These are phyloP conservation scores for Cylindroiulus punctatus DNA, from an alignment of 2,888 invertebrate species.

Conservation along the genomic window DNA sequence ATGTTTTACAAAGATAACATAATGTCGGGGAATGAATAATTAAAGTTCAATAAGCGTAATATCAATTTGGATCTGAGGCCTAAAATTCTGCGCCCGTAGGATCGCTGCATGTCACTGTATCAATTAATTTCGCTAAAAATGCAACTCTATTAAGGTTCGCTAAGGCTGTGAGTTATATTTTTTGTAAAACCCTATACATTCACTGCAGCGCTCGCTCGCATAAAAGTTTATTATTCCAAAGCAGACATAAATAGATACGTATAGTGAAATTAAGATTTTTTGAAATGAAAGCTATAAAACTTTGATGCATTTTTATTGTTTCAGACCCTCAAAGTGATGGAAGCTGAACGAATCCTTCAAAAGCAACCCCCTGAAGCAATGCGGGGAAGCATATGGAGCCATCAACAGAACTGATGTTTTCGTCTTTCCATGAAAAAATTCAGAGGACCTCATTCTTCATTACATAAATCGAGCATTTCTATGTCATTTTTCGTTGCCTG, in stretches of 20 bases:
- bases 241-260: neutral
- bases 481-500: neutral
- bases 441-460: neutral
- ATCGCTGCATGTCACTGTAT: neutral
- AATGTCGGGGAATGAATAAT: neutral
- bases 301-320: neutral
- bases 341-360: neutral
- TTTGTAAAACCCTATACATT: too few species aligned
- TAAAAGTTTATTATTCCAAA: neutral
- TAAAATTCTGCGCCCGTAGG: neutral
- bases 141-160: neutral
- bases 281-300: neutral
- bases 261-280: neutral
- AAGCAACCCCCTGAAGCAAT: constrained; percentile 40
- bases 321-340: neutral
- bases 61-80: neutral
- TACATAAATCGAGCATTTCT: neutral
- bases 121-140: constrained; percentile 4
- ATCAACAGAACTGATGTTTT: constrained; percentile 5
- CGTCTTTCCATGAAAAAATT: neutral
- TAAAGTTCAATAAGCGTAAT: constrained; percentile 43
- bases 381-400: neutral
- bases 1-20: constrained; percentile 10
- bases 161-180: neutral
- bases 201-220: too few species aligned